phyloP scores from a whole-genome alignment of 1,140 invertebrate species.

The Calosoma granatense region DNA sequence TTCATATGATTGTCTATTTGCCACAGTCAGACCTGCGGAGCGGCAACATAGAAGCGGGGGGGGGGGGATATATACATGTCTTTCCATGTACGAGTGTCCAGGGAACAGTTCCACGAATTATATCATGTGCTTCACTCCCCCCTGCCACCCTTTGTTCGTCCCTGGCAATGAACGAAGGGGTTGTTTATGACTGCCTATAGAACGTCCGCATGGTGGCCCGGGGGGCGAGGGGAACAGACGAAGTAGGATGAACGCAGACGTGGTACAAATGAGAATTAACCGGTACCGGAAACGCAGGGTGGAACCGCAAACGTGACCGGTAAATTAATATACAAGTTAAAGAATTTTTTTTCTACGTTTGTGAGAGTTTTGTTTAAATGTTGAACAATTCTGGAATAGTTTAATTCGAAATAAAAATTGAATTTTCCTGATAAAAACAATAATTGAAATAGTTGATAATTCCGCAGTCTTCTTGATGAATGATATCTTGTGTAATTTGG shows the following conservation, averaged over 20 bases:
- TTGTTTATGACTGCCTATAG: not conserved
- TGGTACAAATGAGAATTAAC: not conserved
- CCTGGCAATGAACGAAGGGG: slow-evolving; percentile 1
- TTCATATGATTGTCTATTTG: slow-evolving; percentile 7
- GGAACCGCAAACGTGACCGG: not conserved
- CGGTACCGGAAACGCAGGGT: not conserved
- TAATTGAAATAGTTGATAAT: too few relatives aligned
- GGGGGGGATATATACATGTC: not conserved
- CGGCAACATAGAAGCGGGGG: not conserved
- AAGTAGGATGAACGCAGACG: not conserved
- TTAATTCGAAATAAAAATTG: too few relatives aligned
- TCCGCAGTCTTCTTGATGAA: too few relatives aligned
- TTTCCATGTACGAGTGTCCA: not conserved
- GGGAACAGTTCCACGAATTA: slow-evolving; percentile 2
- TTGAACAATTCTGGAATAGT: too few relatives aligned
- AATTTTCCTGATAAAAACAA: too few relatives aligned
- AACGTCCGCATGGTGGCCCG: too few relatives aligned
- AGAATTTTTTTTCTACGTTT: too few relatives aligned
- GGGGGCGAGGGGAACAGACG: not conserved
- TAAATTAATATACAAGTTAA: too few relatives aligned
- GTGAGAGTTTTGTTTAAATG: too few relatives aligned
- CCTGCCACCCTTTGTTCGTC: too few relatives aligned
- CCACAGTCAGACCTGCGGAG: not conserved
- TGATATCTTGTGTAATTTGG: too few relatives aligned
- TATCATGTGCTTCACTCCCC: not conserved